Evolutionary conservation across 2,797 vertebrate species (phyloP).

Genomic region (Anniella stebbinsi): DNA sequence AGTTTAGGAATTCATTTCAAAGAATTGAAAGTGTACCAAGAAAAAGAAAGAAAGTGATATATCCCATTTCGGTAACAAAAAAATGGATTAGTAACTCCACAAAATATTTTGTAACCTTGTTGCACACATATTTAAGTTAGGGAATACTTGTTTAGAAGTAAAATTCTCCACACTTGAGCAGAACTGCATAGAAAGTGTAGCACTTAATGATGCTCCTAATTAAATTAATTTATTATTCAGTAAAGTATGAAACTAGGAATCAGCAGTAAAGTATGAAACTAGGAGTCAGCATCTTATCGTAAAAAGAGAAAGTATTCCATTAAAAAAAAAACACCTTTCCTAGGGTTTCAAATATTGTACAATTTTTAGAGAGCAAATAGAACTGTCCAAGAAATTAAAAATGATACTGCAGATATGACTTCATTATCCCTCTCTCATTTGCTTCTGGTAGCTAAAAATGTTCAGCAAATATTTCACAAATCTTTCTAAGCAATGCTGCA

Average conservation of each 20-base stretch:
- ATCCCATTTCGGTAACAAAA: background rate
- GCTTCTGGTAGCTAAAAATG: background rate
- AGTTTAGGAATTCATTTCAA: background rate
- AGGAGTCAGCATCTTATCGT: background rate
- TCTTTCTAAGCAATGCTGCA: background rate
- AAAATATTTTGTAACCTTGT: background rate
- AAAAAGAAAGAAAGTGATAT: background rate
- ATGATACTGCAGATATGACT: background rate
- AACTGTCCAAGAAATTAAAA: background rate
- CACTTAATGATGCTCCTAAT: no score
- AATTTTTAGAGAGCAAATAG: background rate
- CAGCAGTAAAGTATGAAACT: background rate
- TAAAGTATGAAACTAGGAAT: background rate
- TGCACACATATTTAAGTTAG: background rate
- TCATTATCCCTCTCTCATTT: background rate
- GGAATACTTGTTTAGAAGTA: background rate
- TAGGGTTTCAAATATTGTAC: background rate
- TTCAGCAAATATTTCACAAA: background rate
- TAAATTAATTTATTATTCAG: background rate
- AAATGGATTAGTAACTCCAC: background rate
- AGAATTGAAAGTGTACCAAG: background rate
- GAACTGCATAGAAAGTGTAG: background rate
- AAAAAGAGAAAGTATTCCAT: background rate
- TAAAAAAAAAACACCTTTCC: background rate
- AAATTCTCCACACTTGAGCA: background rate